Base-by-base conservation (phyloP, 1,140 invertebrate species). In the Myzus persicae region DNA sequence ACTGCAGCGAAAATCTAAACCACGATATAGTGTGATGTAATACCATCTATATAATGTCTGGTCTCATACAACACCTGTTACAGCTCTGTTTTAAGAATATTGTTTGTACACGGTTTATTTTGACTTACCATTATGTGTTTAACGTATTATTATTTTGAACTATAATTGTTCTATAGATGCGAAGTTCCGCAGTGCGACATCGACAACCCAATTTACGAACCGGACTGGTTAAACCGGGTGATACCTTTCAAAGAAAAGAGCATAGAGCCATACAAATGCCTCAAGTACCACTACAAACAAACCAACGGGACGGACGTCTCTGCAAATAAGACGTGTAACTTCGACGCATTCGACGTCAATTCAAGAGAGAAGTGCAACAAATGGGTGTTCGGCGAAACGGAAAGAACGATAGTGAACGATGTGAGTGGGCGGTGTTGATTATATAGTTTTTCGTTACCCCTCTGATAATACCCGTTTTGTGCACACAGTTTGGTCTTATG, bases 391-490 rank as follows among this genome's bases (percentile, higher is more conserved):
- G 95, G 95, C 31, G 93, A 94, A 26, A 88, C 94, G 24, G 96
- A 96, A 94, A 94, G 94, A 14, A 96, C 96, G 0, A 96, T 96
- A 94, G 96, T 96, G 0, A 95, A 96, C 94, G 96, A 96, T 93
- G 96, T 96, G 94, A 95, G 95, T 94, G 44, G 8, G 46, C 6
- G 4, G n/a, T 36, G 4, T n/a, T 36, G 14, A 38, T 36, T 20
- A 11, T 24, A 88, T n/a, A 46, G 48, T 44, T 85, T 46, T n/a
- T 46, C 31, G 31, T 46, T 48, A 42, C 46, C 22, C 1, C 38
- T n/a, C 31, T 24, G 38, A 89, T 14, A n/a, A 90, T n/a, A 67
- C 20, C 26, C 7, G 22, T 67, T 90, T 90, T 42, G 42, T 85
- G 9, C 40, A n/a, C 36, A 42, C 36, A 96, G 95, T 96, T 96